These are phyloP conservation scores for Mungos mungo DNA, from an alignment of 2,113 vertebrate species.

Conservation along the genomic window DNA sequence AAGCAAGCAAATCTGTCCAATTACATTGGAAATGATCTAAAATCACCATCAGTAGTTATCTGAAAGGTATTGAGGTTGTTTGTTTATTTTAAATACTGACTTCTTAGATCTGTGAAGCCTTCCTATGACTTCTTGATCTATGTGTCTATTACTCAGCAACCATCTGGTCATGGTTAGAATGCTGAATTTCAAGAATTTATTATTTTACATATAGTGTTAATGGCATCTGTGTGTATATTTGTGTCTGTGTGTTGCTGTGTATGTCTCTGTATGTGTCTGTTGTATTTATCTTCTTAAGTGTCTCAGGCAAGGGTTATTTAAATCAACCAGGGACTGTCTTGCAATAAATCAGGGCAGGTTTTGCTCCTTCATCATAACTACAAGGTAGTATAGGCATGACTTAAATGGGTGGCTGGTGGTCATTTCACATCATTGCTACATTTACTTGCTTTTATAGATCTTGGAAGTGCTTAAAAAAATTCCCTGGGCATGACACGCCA, in stretches of 20 bases:
- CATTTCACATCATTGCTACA: slow-evolving; percentile 44
- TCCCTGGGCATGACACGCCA: neutral
- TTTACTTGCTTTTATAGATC: neutral
- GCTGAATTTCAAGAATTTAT: slow-evolving; percentile 46
- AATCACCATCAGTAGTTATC: neutral
- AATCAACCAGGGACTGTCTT: slow-evolving; percentile 65
- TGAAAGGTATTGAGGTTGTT: neutral
- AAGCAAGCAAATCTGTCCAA: neutral
- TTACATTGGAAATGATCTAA: neutral
- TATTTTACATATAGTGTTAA: slow-evolving; percentile 68
- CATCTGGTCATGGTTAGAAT: neutral
- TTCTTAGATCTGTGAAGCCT: neutral
- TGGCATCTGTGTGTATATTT: neutral
- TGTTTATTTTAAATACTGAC: slow-evolving; percentile 30
- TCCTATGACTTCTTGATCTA: neutral
- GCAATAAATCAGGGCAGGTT: slow-evolving; percentile 64
- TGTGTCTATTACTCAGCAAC: neutral
- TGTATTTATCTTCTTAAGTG: slow-evolving; percentile 59
- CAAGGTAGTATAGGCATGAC: slow-evolving; percentile 3
- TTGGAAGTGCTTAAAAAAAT: slow-evolving; percentile 67
- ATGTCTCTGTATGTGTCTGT: neutral
- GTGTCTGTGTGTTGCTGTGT: neutral
- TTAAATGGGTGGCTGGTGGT: slow-evolving; percentile 51
- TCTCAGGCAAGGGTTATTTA: slow-evolving; percentile 67
- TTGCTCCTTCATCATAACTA: slow-evolving; percentile 42